Evolutionary conservation across 2,797 vertebrate genomes (phyloP), one percentile per base, ranked within the genome.

Genomic region (Enteromius afrohamiltoni): DNA sequence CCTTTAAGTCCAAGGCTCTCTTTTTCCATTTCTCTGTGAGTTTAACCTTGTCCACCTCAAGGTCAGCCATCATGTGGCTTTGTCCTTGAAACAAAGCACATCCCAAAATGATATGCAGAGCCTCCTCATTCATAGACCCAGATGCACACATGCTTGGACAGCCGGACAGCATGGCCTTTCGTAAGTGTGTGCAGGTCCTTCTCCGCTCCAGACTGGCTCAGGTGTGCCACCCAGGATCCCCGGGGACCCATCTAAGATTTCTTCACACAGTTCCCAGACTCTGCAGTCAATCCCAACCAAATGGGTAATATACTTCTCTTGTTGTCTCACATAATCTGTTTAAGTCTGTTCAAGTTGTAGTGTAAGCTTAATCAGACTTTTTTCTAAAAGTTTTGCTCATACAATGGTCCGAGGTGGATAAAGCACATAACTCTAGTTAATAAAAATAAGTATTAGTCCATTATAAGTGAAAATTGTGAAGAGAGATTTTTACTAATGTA

Each of bases 131-230:
- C 65, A 71, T 10, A 53, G 31, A 42, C 3, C 2, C 34, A 31
- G 8, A 23, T 21, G n/a, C 60, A 19, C 67, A 13, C 58, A 51
- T 19, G 0, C 62, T 47, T 11, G 67, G 45, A 21, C 34, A 19
- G 14, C 8, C 19, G 29, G 37, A 31, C 82, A 84, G 7, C 76
- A 88, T 88, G 87, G 83, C 87, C 21, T 84, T 73, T 75, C 47
- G 31, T 31, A 70, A 40, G 31, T 51, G 75, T 47, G 13, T 40
- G 2, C 31, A n/a, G 2, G 11, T 40, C 1, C 53, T 69, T 17
- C 19, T 71, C 40, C 68, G 47, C 68, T 79, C 64, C 4, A 71
- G 17, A 58, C 62, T 71, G 4, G 26, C 49, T 26, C n/a, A 26
- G 14, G 6, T 17, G 58, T 23, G 13, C 23, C 51, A 40, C 64